Conservation (phyloP, 2,888 invertebrate species). For the Drosophila affinis region DNA sequence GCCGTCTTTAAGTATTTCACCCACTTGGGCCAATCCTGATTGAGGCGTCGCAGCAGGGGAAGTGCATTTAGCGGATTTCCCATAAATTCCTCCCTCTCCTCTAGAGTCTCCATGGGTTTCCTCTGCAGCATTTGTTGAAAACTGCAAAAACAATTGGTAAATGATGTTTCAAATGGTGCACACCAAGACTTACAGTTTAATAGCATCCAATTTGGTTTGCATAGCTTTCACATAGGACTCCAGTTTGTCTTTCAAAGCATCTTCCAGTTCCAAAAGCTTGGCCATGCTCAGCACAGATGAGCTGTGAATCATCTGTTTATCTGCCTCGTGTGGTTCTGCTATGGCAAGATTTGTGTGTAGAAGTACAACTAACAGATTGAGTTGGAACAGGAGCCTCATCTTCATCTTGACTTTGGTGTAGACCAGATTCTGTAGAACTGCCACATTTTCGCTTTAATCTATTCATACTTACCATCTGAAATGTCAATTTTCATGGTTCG, state of each 20-base stretch:
- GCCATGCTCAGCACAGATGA: slow-evolving; percentile 29
- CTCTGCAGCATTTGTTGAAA: slow-evolving; percentile 32
- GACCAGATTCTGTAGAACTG: not conserved
- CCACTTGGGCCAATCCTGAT: slow-evolving; percentile 56
- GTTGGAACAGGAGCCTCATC: slow-evolving; percentile 4
- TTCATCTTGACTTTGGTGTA: slow-evolving; percentile 7
- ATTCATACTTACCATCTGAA: not conserved
- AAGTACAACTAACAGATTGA: not conserved
- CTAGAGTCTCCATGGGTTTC: not conserved
- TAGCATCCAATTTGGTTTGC: slow-evolving; percentile 42
- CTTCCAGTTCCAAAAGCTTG: slow-evolving; percentile 41
- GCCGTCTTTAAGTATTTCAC: slow-evolving; percentile 33
- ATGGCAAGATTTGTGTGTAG: not conserved
- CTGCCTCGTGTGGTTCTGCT: not conserved
- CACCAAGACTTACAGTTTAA: slow-evolving; percentile 32
- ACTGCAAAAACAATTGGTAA: slow-evolving; percentile 6
- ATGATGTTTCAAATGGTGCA: too few relatives aligned
- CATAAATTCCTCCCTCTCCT: slow-evolving; percentile 34
- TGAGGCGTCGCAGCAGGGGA: slow-evolving; percentile 39
- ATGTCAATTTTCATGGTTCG: slow-evolving; percentile 19
- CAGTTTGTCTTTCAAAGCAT: slow-evolving; percentile 16
- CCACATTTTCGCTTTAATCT: not conserved
- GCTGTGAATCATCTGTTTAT: slow-evolving; percentile 19
- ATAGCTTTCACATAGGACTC: slow-evolving; percentile 19
- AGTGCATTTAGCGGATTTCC: slow-evolving; percentile 50